Conservation (phyloP, 2,113 vertebrate genomes). For the Elachura formosa region DNA sequence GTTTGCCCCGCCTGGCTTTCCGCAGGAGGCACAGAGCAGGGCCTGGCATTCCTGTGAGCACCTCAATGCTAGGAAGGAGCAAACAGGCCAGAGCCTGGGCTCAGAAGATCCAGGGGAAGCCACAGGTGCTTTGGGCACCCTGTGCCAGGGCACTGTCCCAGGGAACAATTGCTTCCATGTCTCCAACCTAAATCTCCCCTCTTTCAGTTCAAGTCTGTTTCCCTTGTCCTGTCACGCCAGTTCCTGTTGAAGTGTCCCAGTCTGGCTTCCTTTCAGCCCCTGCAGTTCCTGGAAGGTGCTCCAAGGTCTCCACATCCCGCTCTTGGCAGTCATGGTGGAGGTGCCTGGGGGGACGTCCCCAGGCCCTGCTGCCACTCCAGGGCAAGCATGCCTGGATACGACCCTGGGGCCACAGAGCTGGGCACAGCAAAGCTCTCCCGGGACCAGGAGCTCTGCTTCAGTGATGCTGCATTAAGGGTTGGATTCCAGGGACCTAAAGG, state of each 20-base stretch:
- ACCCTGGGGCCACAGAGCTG: rapidly evolving
- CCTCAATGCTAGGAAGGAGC: background rate
- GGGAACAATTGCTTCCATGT: background rate
- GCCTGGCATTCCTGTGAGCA: background rate
- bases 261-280: background rate
- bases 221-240: background rate
- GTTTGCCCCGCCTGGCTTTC: background rate
- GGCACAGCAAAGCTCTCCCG: background rate
- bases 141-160: background rate
- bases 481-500: background rate
- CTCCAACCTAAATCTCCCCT: background rate
- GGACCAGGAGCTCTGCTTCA: background rate
- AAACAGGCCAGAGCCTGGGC: background rate
- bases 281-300: background rate
- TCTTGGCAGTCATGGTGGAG: background rate
- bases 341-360: background rate
- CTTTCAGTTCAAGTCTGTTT: background rate
- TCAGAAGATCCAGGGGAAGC: background rate
- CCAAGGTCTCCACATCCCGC: background rate
- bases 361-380: background rate
- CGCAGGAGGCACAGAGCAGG: background rate
- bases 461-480: background rate
- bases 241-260: background rate
- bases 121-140: background rate
- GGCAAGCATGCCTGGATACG: rapidly evolving